phyloP scores from a whole-genome alignment of 2,113 vertebrate genomes.

The Rhombomys opimus region DNA sequence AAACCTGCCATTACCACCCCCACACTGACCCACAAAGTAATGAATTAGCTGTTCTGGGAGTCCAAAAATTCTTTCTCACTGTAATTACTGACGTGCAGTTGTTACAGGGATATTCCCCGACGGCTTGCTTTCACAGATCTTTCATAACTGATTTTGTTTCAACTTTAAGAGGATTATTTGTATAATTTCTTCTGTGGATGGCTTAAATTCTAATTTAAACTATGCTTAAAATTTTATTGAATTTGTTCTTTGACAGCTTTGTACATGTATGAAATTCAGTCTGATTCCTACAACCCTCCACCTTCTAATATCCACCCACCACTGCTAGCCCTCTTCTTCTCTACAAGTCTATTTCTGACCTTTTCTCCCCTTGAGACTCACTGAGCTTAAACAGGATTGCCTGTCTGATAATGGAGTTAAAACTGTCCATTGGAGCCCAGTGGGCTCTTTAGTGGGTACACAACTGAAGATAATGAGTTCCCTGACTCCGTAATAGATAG shows the following conservation, averaged over 20 bases:
- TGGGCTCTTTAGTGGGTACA: background rate
- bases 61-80: background rate
- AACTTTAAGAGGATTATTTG: background rate
- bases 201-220: background rate
- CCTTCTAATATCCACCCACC: background rate
- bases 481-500: background rate
- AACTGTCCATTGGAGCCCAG: background rate
- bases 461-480: background rate
- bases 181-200: background rate
- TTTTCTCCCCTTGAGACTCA: background rate
- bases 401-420: background rate
- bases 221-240: background rate
- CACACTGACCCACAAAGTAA: background rate
- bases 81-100: background rate
- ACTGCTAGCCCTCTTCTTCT: background rate
- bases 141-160: background rate
- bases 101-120: background rate
- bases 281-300: too few relatives aligned
- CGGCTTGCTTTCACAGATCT: background rate
- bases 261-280: background rate
- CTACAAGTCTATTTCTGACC: background rate
- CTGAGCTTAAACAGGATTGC: background rate
- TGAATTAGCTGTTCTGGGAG: background rate
- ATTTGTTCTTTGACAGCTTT: background rate
- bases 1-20: background rate